Evolutionary conservation across 2,113 vertebrate genomes (phyloP).

Genomic region (Chlorodrepanis virens): DNA sequence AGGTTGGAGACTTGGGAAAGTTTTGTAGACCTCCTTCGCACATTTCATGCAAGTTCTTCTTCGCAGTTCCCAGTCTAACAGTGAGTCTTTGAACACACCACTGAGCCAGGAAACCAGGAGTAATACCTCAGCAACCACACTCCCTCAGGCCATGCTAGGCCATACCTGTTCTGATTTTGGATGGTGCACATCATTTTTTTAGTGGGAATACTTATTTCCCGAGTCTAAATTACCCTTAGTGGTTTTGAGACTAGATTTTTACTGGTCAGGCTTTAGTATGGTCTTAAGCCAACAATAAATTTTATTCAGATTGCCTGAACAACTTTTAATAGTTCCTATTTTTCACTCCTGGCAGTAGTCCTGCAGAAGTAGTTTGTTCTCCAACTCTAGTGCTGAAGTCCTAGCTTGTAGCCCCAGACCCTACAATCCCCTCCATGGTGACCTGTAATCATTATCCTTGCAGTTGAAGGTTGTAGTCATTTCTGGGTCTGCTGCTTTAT

Average conservation of each 20-base stretch:
- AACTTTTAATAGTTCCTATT: not conserved
- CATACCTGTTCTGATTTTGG: not conserved
- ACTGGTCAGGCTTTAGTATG: not conserved
- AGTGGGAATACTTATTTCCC: not conserved
- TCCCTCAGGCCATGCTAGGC: not conserved
- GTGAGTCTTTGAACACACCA: not conserved
- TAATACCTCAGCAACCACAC: not conserved
- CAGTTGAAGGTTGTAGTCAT: not conserved
- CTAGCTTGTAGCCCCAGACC: not conserved
- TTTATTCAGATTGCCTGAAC: not conserved
- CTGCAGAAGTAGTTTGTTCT: not conserved
- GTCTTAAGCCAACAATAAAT: not conserved
- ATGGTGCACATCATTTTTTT: not conserved
- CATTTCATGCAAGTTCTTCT: not conserved
- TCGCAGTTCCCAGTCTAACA: not conserved
- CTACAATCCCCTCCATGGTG: not conserved
- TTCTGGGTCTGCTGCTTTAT: not conserved
- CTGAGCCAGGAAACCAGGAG: not conserved
- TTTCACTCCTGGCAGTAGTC: not conserved
- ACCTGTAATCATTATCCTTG: not conserved
- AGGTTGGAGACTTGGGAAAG: rapidly evolving
- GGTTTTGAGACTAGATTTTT: not conserved
- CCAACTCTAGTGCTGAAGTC: not conserved
- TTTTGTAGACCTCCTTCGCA: not conserved
- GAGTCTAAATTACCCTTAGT: not conserved